Conservation (phyloP, 2,888 invertebrate genomes). For the Adelphocoris suturalis region DNA sequence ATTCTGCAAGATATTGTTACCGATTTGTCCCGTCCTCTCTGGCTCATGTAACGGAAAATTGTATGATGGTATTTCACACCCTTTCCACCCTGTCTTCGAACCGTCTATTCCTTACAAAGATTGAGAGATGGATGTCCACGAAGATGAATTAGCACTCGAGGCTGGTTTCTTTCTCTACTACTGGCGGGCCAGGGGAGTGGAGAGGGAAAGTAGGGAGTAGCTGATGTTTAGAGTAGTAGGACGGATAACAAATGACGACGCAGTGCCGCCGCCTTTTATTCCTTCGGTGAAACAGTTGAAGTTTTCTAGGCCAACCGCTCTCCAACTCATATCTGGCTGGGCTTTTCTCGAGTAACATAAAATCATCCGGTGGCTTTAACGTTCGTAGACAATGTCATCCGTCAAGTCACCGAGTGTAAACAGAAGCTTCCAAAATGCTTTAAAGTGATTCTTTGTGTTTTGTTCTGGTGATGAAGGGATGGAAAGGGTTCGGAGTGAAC, state of each 20-base stretch:
- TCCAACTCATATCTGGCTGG: not conserved
- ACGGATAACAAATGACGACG: not conserved
- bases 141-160: not conserved
- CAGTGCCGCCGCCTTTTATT: not conserved
- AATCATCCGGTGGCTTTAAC: not conserved
- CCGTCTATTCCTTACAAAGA: too few relatives aligned
- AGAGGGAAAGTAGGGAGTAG: not conserved
- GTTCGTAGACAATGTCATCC: not conserved
- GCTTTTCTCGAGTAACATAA: not conserved
- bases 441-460: not conserved
- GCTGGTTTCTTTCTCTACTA: conserved; percentile 2
- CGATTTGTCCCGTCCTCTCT: too few relatives aligned
- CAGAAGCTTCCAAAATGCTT: not conserved
- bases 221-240: not conserved
- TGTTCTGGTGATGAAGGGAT: too few relatives aligned
- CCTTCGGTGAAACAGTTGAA: not conserved
- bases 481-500: too few relatives aligned
- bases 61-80: too few relatives aligned
- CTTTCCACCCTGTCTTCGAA: too few relatives aligned
- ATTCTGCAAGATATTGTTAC: too few relatives aligned
- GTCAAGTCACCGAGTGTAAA: not conserved
- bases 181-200: not conserved
- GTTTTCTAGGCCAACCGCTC: conserved; percentile 12
- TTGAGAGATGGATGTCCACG: not conserved
- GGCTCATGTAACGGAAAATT: too few relatives aligned